Percentiles rank a stretch among this genome's conserved stretches.
Evolutionary conservation across 2,888 invertebrate species (phyloP).

Genomic region (Stictocephala bisonia): DNA sequence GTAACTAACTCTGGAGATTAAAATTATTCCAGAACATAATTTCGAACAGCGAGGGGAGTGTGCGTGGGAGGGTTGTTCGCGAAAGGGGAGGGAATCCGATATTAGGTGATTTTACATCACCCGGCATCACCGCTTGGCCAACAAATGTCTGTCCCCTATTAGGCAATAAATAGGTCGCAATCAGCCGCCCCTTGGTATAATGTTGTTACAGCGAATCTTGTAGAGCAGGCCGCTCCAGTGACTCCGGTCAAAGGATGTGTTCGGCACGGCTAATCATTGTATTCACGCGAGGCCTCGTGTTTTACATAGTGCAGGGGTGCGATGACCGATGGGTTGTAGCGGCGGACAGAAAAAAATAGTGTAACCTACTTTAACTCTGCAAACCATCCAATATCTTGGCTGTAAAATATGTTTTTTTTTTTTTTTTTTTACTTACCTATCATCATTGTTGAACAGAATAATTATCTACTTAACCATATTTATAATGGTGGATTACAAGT

Average conservation of each 20-base stretch:
- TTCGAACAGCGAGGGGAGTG: conserved; percentile 13
- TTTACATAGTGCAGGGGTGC: conserved; percentile 17
- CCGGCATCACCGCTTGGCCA: conserved; percentile 31
- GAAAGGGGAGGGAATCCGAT: not conserved
- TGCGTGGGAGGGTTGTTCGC: not conserved
- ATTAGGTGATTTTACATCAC: conserved; percentile 39
- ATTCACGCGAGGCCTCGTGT: conserved; percentile 38
- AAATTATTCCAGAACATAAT: conserved; percentile 43
- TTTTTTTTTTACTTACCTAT: too few relatives aligned
- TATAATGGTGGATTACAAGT: too few relatives aligned
- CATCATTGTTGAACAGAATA: too few relatives aligned
- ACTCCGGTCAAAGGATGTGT: conserved; percentile 38
- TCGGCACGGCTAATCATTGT: conserved; percentile 48
- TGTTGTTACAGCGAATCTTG: conserved; percentile 40
- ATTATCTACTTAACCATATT: too few relatives aligned
- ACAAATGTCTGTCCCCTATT: conserved; percentile 40
- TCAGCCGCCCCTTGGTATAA: conserved; percentile 21
- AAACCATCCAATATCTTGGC: too few relatives aligned
- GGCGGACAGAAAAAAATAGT: too few relatives aligned
- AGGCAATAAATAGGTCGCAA: conserved; percentile 40
- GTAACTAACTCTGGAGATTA: conserved; percentile 34
- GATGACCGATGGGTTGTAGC: too few relatives aligned
- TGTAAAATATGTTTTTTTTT: too few relatives aligned
- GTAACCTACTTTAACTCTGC: too few relatives aligned
- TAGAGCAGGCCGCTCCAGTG: conserved; percentile 10